Percentiles rank a stretch among this genome's conserved stretches.
phyloP scores from a whole-genome alignment of 2,797 vertebrate genomes.

The Halcyon smyrnensis region DNA sequence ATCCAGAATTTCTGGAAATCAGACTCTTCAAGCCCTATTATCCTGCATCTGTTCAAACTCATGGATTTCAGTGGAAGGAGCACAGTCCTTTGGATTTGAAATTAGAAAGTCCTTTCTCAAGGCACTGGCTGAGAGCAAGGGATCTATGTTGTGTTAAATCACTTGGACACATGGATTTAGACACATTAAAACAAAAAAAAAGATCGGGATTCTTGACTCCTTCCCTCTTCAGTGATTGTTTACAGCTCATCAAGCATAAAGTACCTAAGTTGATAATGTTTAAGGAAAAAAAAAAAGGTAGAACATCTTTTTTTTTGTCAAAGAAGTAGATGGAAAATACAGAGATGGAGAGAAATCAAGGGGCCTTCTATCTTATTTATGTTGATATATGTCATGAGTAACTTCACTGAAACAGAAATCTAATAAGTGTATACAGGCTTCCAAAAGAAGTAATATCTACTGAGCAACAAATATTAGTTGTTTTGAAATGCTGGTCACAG shows the following conservation, averaged over 20 bases:
- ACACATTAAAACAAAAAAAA: not conserved
- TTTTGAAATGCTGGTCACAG: not conserved
- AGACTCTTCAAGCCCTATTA: not conserved
- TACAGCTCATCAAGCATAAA: not conserved
- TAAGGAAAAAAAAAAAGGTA: not conserved
- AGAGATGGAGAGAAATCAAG: not conserved
- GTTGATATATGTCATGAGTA: not conserved
- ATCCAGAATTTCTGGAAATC: not conserved
- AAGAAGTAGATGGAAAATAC: not conserved
- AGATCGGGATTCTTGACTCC: not conserved
- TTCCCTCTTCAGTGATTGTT: not conserved
- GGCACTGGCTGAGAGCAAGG: not conserved
- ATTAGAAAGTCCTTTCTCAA: not conserved
- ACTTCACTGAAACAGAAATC: not conserved
- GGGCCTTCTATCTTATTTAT: not conserved
- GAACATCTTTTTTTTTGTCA: not conserved
- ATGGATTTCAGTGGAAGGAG: not conserved
- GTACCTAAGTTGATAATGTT: not conserved
- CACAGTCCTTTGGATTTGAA: not conserved
- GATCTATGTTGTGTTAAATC: not conserved
- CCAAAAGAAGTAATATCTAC: not conserved
- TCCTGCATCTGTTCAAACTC: not conserved
- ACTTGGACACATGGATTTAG: not conserved
- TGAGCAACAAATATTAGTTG: not conserved
- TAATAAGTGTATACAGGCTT: not conserved